phyloP scores from a whole-genome alignment of 2,113 vertebrate species.

The Ceratotherium simum region DNA sequence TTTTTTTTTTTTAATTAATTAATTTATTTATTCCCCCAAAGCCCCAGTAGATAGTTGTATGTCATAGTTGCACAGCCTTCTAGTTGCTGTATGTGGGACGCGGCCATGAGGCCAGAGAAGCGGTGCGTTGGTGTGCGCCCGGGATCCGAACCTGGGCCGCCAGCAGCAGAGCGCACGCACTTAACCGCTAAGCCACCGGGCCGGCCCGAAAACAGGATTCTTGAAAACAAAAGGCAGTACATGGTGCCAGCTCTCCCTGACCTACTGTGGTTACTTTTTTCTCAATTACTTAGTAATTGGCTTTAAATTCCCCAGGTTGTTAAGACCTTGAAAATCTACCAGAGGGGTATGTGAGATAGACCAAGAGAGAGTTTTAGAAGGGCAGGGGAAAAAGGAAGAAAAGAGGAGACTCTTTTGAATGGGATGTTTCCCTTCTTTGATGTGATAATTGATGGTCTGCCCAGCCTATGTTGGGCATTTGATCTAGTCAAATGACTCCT shows the following conservation, averaged over 20 bases:
- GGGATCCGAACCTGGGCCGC: too few species aligned
- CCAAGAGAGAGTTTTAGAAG: conserved; percentile 48
- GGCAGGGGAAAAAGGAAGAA: not conserved
- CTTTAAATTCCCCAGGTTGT: conserved; percentile 39
- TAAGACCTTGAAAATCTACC: conserved; percentile 32
- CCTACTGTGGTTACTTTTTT: conserved; percentile 31
- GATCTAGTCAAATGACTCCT: conserved; percentile 37
- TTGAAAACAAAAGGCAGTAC: conserved; percentile 27
- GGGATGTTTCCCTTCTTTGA: conserved; percentile 16
- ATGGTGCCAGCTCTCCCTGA: not conserved
- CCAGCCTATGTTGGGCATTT: not conserved
- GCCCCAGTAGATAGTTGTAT: too few species aligned
- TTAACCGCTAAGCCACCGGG: too few species aligned
- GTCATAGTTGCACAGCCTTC: too few species aligned
- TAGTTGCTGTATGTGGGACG: too few species aligned
- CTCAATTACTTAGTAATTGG: conserved; percentile 43
- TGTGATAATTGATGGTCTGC: not conserved
- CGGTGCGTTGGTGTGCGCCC: too few species aligned
- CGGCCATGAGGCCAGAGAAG: too few species aligned
- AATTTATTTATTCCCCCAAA: too few species aligned
- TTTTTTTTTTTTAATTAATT: too few species aligned
- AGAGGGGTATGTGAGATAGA: not conserved
- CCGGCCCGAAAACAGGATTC: conserved; percentile 47
- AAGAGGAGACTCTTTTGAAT: not conserved
- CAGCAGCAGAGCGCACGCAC: too few species aligned